phyloP scores from a whole-genome alignment of 1,140 invertebrate species.

The Drosophila melanogaster region DNA sequence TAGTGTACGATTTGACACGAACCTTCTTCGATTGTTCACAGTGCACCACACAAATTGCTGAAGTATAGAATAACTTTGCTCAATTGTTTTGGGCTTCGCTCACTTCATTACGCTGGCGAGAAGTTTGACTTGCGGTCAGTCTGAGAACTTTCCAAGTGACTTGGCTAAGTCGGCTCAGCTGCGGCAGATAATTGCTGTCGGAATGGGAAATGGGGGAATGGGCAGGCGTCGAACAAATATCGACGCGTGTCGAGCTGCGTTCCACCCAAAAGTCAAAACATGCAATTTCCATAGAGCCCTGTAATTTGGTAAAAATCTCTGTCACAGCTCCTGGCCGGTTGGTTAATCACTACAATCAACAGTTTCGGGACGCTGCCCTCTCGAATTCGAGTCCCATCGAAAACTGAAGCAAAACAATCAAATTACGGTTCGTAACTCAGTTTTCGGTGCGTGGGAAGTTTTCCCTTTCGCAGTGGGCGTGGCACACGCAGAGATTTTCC shows the following conservation, averaged over 20 bases:
- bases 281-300: slow-evolving; percentile 68
- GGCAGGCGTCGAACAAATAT: slow-evolving; percentile 6
- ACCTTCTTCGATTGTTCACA: not conserved
- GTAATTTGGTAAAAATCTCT: slow-evolving; percentile 61
- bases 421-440: slow-evolving; percentile 60
- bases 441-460: slow-evolving; percentile 45
- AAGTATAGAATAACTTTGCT: slow-evolving; percentile 31
- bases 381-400: not conserved
- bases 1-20: not conserved
- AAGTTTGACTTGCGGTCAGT: slow-evolving; percentile 54
- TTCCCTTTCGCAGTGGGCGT: slow-evolving; percentile 24
- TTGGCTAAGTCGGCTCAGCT: slow-evolving; percentile 77
- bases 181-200: slow-evolving; percentile 40
- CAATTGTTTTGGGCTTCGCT: slow-evolving; percentile 45
- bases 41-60: slow-evolving; percentile 2
- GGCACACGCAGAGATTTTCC: slow-evolving; percentile 32
- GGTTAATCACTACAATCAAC: slow-evolving; percentile 84
- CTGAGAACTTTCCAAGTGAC: slow-evolving; percentile 66
- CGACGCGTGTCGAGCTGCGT: slow-evolving; percentile 51
- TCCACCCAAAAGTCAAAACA: slow-evolving; percentile 65
- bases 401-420: slow-evolving; percentile 64
- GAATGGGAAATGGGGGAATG: not conserved
- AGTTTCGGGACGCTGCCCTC: slow-evolving; percentile 37
- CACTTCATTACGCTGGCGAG: slow-evolving; percentile 61
- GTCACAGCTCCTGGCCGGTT: slow-evolving; percentile 56